Base-by-base conservation (phyloP, 1,140 invertebrate species). In the Drosophila sucinea region DNA sequence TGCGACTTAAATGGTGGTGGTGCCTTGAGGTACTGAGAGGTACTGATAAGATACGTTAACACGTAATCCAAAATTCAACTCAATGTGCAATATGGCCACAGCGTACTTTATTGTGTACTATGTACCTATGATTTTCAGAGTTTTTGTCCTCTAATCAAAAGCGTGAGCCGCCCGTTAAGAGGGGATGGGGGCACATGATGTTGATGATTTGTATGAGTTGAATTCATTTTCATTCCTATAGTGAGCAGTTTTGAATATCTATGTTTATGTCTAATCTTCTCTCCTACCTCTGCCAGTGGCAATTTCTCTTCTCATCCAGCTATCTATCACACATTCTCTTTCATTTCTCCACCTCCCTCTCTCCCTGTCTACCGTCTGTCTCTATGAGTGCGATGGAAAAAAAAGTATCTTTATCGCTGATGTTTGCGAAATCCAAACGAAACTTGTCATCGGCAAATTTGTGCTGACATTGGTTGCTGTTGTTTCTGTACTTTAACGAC, bases 391-490 rank as follows among this genome's bases (percentile, higher is more conserved):
- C 11, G 47, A 11, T 40, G 58, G 41, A 40, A 47, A 62, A 81
- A 70, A 77, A 78, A 56, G 77, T 81, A 77, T 75, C 73, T 84
- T 89, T 84, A 89, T 89, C 81, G 84, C 84, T 89, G 85, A 89
- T 77, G 69, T 73, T 74, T 74, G 74, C 84, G 77, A 89, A 89
- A 89, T 89, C 66, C 80, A 84, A 89, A 79, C 81, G 71, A 89
- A 81, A 81, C 80, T 89, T 86, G 81, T 89, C 84, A 89, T 89
- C 84, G 81, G 80, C 67, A 64, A 80, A 81, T 70, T 84, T 89
- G 69, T 89, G 84, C 84, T 89, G 84, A 89, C 70, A 74, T 72
- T 78, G 60, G 74, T 58, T 56, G 33, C 10, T 30, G 17, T 56
- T 71, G 30, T 67, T 29, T 60, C 60, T 67, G 69, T 73, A 68